Evolutionary conservation across 2,113 vertebrate species (phyloP).

Genomic region (Piaya cayana): DNA sequence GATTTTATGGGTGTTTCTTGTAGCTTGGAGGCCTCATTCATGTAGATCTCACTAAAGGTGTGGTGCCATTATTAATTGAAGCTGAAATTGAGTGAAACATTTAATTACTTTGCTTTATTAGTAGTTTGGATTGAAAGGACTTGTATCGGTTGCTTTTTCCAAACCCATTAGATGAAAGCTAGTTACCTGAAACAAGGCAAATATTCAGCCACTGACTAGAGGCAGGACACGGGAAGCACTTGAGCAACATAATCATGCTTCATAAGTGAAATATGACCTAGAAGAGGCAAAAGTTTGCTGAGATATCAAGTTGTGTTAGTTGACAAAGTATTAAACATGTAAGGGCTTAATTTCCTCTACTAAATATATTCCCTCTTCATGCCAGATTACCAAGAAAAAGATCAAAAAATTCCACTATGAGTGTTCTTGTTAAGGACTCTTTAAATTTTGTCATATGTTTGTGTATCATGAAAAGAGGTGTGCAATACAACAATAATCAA

Average conservation of each 20-base stretch:
- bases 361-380: slow-evolving; percentile 2
- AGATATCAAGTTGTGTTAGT: not conserved
- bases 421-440: not conserved
- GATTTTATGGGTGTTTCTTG: not conserved
- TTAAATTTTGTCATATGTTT: not conserved
- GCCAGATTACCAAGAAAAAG: not conserved
- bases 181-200: not conserved
- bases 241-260: not conserved
- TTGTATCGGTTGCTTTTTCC: not conserved
- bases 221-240: not conserved
- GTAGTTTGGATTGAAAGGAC: not conserved
- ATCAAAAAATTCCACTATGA: not conserved
- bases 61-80: not conserved
- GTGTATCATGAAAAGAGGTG: not conserved
- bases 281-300: not conserved
- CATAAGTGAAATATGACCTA: not conserved
- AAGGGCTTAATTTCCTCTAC: not conserved
- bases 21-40: not conserved
- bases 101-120: not conserved
- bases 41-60: not conserved
- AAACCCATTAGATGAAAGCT: not conserved
- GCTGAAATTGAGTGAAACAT: not conserved
- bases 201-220: not conserved
- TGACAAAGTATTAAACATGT: not conserved
- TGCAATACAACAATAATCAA: not conserved